These are phyloP conservation scores for Rhopalosiphum maidis DNA, from an alignment of 1,140 invertebrate genomes.

Conservation along the genomic window DNA sequence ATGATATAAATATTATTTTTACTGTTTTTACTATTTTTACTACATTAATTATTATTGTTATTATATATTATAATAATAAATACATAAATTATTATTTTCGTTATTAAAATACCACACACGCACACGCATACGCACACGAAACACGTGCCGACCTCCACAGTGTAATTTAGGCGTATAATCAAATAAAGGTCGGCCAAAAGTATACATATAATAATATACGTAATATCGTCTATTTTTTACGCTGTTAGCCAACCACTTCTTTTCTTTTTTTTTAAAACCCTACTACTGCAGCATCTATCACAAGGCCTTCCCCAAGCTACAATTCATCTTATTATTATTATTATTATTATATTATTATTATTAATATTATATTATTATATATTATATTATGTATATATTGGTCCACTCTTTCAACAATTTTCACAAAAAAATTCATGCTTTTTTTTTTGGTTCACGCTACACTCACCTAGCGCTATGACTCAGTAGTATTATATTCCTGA, in stretches of 20 bases:
- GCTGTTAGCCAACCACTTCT: slow-evolving; percentile 42
- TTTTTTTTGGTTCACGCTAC: slow-evolving; percentile 56
- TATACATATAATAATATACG: not conserved
- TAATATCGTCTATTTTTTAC: slow-evolving; percentile 25
- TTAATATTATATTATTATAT: slow-evolving; percentile 30
- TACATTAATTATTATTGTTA: not conserved
- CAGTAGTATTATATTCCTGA: slow-evolving; percentile 59
- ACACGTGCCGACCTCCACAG: not conserved
- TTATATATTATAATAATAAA: not conserved
- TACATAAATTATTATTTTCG: not conserved
- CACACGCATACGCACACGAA: not conserved
- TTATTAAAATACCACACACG: not conserved
- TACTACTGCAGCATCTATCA: slow-evolving; percentile 52
- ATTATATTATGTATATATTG: slow-evolving; percentile 43
- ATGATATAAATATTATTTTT: not conserved
- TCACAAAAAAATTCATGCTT: slow-evolving; percentile 55
- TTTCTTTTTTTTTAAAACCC: slow-evolving; percentile 31
- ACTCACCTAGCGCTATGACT: slow-evolving; percentile 59
- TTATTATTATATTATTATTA: slow-evolving; percentile 19
- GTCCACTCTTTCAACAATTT: slow-evolving; percentile 55
- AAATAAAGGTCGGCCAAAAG: not conserved
- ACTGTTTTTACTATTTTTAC: not conserved
- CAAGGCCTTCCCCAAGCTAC: slow-evolving; percentile 53
- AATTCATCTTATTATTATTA: not conserved
- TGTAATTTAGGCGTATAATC: not conserved